Conservation (phyloP, 2,888 invertebrate species). For the Heliconius cydno region DNA sequence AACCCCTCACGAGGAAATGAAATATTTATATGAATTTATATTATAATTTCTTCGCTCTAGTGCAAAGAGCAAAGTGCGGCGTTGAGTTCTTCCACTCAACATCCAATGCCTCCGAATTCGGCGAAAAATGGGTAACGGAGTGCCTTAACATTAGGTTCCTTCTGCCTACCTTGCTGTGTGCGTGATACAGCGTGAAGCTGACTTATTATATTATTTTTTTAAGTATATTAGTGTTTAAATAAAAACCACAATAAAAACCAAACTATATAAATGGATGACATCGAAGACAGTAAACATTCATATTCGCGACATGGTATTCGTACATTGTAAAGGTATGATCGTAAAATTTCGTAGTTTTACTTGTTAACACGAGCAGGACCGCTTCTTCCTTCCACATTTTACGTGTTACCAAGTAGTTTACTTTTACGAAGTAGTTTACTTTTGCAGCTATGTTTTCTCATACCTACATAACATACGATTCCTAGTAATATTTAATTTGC, state of each 20-base stretch:
- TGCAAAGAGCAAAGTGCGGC: no score
- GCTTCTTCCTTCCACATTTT: conserved; percentile 61
- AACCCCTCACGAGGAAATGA: no score
- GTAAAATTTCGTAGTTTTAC: conserved; percentile 39
- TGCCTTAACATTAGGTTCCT: no score
- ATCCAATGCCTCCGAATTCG: no score
- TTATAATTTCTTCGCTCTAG: no score
- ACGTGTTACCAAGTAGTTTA: conserved; percentile 69
- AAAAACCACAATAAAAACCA: not conserved
- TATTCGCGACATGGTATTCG: conserved; percentile 26
- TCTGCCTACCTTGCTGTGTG: no score
- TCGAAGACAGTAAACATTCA: conserved; percentile 20
- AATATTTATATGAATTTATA: no score
- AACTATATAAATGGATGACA: not conserved
- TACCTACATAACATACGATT: conserved; percentile 39
- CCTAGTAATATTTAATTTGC: conserved; percentile 55
- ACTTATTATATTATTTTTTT: no score
- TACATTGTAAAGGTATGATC: conserved; percentile 11
- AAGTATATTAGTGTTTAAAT: not conserved
- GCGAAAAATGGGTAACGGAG: no score
- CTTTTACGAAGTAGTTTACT: conserved; percentile 62
- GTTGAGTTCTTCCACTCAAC: no score
- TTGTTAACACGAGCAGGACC: conserved; percentile 46
- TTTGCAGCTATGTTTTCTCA: conserved; percentile 51
- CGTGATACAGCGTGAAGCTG: no score